A percentile compares a stretch with the other conserved stretches of the same genome.
Evolutionary conservation across 2,113 vertebrate genomes (phyloP).

Genomic region (Bujurquina vittata): DNA sequence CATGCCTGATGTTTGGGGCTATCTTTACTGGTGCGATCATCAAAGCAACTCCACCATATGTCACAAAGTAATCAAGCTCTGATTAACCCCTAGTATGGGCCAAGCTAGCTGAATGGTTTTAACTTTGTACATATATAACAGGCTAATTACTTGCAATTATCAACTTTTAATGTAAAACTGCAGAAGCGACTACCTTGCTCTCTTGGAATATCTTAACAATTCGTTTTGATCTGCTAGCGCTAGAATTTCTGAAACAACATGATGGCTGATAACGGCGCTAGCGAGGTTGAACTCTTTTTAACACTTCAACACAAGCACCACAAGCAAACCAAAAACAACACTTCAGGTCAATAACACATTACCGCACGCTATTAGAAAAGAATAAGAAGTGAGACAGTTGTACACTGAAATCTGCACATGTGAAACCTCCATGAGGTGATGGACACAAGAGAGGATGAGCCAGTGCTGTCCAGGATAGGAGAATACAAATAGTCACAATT

Average conservation of each 20-base stretch:
- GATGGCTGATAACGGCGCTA: not conserved
- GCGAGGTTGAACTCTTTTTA: no score
- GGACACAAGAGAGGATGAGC: no score
- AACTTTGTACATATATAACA: not conserved
- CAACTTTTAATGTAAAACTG: not conserved
- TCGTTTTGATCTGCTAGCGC: not conserved
- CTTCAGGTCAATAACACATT: not conserved
- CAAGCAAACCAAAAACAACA: no score
- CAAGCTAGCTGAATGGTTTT: not conserved
- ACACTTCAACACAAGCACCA: no score
- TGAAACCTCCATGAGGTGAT: not conserved
- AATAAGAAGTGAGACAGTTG: not conserved
- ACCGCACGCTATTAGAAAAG: not conserved
- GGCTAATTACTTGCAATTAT: not conserved
- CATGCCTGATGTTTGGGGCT: not conserved
- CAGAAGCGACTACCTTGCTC: not conserved
- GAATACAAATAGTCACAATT: not conserved
- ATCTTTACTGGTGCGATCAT: not conserved
- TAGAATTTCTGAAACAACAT: not conserved
- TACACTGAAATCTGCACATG: not conserved
- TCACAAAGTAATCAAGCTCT: not conserved
- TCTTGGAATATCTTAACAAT: not conserved
- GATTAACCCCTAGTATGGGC: not conserved
- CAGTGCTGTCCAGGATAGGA: no score
- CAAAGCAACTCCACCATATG: no score